A percentile compares a stretch with the other conserved stretches of the same genome.
Conservation (phyloP, 2,113 vertebrate genomes). For the Psittacus erithacus region DNA sequence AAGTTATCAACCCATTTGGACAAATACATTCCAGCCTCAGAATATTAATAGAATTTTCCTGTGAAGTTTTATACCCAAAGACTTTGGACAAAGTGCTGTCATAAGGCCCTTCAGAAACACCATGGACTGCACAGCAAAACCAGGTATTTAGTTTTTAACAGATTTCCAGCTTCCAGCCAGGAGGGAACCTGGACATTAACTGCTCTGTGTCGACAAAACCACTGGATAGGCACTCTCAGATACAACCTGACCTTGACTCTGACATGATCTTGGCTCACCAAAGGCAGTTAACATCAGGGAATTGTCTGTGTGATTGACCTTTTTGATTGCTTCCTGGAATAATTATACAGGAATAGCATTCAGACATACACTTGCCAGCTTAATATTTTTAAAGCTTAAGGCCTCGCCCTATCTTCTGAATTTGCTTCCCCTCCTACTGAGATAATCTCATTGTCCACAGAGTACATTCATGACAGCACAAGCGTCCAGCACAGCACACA, state of each 20-base stretch:
- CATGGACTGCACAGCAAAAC: neutral
- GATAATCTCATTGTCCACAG: fast-evolving
- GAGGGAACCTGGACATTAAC: neutral
- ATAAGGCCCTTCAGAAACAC: neutral
- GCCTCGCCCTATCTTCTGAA: neutral
- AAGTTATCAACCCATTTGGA: neutral
- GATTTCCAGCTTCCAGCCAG: neutral
- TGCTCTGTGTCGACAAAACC: neutral
- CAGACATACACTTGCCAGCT: neutral
- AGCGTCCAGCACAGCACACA: neutral
- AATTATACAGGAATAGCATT: neutral
- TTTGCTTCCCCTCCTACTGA: neutral
- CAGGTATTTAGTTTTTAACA: neutral
- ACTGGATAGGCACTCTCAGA: neutral
- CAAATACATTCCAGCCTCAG: neutral
- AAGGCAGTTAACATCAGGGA: neutral
- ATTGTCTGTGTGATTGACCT: neutral
- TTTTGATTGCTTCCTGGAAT: neutral
- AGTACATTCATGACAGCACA: neutral
- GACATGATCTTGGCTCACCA: neutral
- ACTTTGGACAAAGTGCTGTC: neutral
- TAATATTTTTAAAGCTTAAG: neutral
- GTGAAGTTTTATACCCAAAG: neutral
- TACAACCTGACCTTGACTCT: neutral
- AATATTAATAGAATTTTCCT: neutral